Base-by-base conservation (phyloP, 2,888 invertebrate genomes). In the Nephrocerus scutellatus region DNA sequence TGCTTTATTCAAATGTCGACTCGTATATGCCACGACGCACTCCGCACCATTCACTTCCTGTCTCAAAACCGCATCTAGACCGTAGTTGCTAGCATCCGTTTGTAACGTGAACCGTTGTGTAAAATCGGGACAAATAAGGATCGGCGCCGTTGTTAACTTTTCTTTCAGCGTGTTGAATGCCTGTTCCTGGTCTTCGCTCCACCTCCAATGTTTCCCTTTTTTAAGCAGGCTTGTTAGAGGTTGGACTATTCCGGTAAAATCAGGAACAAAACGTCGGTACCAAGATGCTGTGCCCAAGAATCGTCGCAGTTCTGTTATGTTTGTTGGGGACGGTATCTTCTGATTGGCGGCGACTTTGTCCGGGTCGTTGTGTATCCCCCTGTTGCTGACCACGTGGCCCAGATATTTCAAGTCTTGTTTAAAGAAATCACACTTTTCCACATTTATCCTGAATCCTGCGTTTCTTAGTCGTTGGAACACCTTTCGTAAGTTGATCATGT, bases 321-420 rank as follows among this genome's bases (percentile, higher is more conserved):
- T 36, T 2, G 5, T 1, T 0, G 26, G 36, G 3, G 28, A 20
- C 1, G 16, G 18, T 13, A 36, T 10, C 2, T 31, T 12, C 9
- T 8, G 30, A 2, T 31, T 31, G 30, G 38, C 38, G 10, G 38
- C 23, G 5, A 31, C 25, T 31, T 38, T 38, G 9, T 38, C 31
- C 2, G 28, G 28, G 18, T 36, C 36, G 6, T 18, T 36, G 20
- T 36, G 18, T 8, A 36, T 28, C 7, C 28, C 36, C 12, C 19
- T 21, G 4, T 5, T 20, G 9, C 24, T 20, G 8, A 28, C 16
- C 4, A 36, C 20, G 26, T 36, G 36, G 0, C 36, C 29, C 2
- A 28, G 28, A n/a, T 36, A 29, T 10, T 36, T 36, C 5, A 36
- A 9, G 4, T 13, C 9, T 10, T 16, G n/a, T 9, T 20, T 6